phyloP scores from a whole-genome alignment of 2,113 vertebrate species.

The Spizaetus ornatus region DNA sequence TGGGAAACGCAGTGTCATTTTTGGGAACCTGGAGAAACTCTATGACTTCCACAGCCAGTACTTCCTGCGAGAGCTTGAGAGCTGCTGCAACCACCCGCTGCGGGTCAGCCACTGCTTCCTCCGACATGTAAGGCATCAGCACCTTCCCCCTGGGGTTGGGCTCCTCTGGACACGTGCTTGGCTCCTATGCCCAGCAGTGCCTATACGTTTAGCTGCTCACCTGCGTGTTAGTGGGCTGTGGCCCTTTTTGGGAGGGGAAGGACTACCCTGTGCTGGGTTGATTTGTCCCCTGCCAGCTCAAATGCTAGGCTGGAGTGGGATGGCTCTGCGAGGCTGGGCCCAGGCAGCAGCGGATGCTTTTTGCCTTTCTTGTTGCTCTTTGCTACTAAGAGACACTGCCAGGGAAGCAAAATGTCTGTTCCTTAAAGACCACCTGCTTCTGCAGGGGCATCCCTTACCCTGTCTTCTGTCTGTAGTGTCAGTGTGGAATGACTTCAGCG shows the following conservation, averaged over 20 bases:
- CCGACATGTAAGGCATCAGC: conserved; percentile 80
- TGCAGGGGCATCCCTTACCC: neutral
- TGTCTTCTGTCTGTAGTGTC: neutral
- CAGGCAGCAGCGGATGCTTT: neutral
- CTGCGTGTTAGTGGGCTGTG: neutral
- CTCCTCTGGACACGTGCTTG: accelerated
- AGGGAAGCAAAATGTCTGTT: neutral
- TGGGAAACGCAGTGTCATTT: conserved; percentile 87
- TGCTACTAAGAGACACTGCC: neutral
- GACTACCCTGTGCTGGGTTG: neutral
- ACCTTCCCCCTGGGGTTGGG: accelerated
- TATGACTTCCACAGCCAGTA: conserved; percentile 93
- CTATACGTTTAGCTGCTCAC: neutral
- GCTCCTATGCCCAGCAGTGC: neutral
- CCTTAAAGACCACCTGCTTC: neutral
- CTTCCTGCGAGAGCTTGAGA: conserved; percentile 92
- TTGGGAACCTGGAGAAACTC: conserved; percentile 95
- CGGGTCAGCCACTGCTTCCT: conserved; percentile 92
- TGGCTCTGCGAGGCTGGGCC: neutral
- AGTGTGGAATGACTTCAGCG: neutral
- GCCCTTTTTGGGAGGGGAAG: neutral
- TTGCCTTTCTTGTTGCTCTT: neutral
- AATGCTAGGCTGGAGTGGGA: neutral
- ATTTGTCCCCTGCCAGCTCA: neutral
- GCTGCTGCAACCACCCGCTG: conserved; percentile 88